A percentile compares a stretch with the other conserved stretches of the same genome.
Evolutionary conservation across 2,797 vertebrate genomes (phyloP).

Genomic region (Ceyx erithaca): DNA sequence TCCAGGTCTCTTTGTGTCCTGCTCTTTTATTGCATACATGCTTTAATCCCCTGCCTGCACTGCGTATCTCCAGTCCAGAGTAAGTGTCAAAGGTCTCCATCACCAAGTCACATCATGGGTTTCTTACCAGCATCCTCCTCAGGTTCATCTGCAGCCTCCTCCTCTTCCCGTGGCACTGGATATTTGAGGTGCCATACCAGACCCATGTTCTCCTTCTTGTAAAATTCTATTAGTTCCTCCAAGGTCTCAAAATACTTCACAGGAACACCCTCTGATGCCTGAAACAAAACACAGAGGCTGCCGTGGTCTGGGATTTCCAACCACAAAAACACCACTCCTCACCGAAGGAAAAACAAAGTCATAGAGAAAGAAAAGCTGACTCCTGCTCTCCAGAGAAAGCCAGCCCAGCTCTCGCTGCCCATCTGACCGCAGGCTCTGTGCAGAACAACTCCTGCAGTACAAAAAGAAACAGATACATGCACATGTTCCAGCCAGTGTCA

Average conservation of each 20-base stretch:
- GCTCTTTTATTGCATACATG: neutral
- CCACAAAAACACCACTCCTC: neutral
- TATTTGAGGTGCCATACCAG: conserved; percentile 92
- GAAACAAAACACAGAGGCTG: conserved; percentile 35
- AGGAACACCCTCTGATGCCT: conserved; percentile 96
- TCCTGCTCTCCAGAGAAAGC: neutral
- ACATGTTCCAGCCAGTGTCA: neutral
- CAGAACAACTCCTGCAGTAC: neutral
- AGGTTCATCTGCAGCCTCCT: conserved; percentile 78
- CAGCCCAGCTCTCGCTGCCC: neutral
- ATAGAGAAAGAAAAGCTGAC: neutral
- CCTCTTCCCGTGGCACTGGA: conserved; percentile 89
- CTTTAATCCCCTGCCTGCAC: neutral
- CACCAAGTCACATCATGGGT: neutral
- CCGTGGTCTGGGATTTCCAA: neutral
- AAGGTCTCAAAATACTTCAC: conserved; percentile 89
- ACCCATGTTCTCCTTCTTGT: conserved; percentile 94
- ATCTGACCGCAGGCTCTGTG: neutral
- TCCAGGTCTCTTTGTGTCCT: neutral
- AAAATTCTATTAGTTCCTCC: conserved; percentile 93
- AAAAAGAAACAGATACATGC: neutral
- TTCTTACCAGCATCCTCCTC: conserved; percentile 91
- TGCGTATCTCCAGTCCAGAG: neutral
- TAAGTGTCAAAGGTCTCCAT: neutral
- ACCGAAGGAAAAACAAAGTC: neutral